Conservation (phyloP, 2,113 vertebrate species). For the Charadrius vociferus region DNA sequence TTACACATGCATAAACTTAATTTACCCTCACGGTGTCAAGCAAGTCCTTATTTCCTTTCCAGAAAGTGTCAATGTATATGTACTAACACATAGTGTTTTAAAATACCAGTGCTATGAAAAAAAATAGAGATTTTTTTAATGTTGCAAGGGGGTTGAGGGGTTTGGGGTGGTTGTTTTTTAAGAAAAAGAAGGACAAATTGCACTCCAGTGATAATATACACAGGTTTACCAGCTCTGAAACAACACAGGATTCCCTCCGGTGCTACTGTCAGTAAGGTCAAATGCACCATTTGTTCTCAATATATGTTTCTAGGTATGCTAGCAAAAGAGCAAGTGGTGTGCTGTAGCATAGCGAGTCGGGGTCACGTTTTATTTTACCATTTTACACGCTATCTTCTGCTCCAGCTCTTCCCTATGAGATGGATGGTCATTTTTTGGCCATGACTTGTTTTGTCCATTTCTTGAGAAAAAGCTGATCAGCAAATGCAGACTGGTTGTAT, state of each 20-base stretch:
- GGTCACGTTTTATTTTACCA: not conserved
- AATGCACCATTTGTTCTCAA: slow-evolving; percentile 27
- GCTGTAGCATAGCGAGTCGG: not conserved
- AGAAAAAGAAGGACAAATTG: not conserved
- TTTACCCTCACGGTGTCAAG: not conserved
- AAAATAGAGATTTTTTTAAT: not conserved
- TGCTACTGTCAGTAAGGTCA: slow-evolving; percentile 43
- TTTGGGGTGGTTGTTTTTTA: not conserved
- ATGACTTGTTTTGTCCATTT: not conserved
- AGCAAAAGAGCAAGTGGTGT: slow-evolving; percentile 22
- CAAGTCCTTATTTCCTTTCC: not conserved
- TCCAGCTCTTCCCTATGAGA: not conserved
- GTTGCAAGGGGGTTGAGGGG: not conserved
- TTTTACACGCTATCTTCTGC: not conserved
- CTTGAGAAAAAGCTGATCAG: not conserved
- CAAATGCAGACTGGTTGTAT: not conserved
- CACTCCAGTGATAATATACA: not conserved
- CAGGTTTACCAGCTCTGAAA: not conserved
- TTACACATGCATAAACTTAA: slow-evolving; percentile 10
- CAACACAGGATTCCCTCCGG: not conserved
- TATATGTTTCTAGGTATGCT: not conserved
- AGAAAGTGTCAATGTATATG: not conserved
- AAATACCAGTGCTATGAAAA: not conserved
- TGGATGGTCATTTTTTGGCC: not conserved
- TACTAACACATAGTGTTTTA: not conserved